phyloP scores from a whole-genome alignment of 2,888 invertebrate genomes.

The Stegophylla sp. region DNA sequence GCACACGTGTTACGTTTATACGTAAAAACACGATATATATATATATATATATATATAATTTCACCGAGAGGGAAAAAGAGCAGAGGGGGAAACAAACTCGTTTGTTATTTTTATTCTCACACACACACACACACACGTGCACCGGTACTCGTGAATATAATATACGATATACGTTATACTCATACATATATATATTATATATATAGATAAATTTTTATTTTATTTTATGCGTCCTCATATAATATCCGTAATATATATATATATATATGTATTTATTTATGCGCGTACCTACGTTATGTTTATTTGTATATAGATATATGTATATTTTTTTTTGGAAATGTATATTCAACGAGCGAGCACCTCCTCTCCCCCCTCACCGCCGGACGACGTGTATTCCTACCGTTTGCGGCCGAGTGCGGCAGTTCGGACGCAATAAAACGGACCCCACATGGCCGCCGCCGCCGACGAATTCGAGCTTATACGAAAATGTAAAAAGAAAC shows the following conservation, averaged over 20 bases:
- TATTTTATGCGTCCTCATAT: conserved; percentile 1
- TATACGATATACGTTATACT: neutral
- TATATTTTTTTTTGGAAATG: conserved; percentile 31
- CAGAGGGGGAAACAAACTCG: neutral
- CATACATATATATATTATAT: neutral
- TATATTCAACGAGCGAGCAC: conserved; percentile 30
- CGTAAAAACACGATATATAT: conserved; percentile 3
- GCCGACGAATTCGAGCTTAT: conserved; percentile 39
- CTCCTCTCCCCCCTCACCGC: neutral
- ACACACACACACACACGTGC: neutral
- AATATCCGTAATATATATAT: neutral
- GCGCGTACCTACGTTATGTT: neutral
- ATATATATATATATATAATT: neutral
- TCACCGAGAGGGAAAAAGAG: neutral
- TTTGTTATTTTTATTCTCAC: conserved; percentile 48
- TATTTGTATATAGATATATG: too few species aligned
- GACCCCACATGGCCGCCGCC: conserved; percentile 1
- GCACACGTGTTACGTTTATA: neutral
- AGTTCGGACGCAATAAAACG: conserved; percentile 32
- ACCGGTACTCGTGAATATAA: conserved; percentile 25
- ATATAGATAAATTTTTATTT: too few species aligned
- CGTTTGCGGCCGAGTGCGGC: neutral
- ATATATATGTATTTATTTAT: neutral
- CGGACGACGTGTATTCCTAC: too few species aligned
- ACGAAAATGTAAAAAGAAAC: neutral